These are phyloP conservation scores for Eueremaeus valkanovi DNA, from an alignment of 2,888 invertebrate species.

Conservation along the genomic window DNA sequence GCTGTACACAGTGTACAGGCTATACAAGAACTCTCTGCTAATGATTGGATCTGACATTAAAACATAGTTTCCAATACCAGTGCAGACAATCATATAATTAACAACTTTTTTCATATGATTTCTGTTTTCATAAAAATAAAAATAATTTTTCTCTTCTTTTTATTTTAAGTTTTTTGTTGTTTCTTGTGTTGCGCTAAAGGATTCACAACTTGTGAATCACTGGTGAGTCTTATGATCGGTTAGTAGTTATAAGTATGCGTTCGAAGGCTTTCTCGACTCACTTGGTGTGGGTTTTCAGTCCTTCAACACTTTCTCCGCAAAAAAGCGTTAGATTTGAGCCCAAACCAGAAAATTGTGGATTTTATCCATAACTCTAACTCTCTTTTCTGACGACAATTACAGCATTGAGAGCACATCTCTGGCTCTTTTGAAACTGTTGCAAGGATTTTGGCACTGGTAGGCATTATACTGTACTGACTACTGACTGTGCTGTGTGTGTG, in stretches of 20 bases:
- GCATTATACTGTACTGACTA: background rate
- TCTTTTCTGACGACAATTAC: background rate
- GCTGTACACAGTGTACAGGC: too few relatives aligned
- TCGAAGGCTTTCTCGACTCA: background rate
- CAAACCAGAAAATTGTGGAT: background rate
- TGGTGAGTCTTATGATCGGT: background rate
- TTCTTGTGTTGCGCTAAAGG: background rate
- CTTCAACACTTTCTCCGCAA: background rate
- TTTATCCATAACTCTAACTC: background rate
- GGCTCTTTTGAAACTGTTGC: background rate
- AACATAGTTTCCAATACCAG: too few relatives aligned
- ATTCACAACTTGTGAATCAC: background rate
- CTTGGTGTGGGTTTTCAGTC: constrained; percentile 9
- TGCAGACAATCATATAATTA: too few relatives aligned
- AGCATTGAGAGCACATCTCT: constrained; percentile 20
- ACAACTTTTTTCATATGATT: too few relatives aligned
- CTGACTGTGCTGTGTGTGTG: background rate
- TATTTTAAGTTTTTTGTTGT: background rate
- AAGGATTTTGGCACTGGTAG: constrained; percentile 1
- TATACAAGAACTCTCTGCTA: too few relatives aligned
- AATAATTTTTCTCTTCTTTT: too few relatives aligned
- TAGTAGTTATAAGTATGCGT: too few relatives aligned
- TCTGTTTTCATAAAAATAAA: too few relatives aligned
- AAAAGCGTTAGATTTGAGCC: background rate
- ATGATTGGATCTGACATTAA: too few relatives aligned